These are phyloP conservation scores for Rhagonycha fulva DNA, from an alignment of 2,888 invertebrate genomes.

Conservation along the genomic window DNA sequence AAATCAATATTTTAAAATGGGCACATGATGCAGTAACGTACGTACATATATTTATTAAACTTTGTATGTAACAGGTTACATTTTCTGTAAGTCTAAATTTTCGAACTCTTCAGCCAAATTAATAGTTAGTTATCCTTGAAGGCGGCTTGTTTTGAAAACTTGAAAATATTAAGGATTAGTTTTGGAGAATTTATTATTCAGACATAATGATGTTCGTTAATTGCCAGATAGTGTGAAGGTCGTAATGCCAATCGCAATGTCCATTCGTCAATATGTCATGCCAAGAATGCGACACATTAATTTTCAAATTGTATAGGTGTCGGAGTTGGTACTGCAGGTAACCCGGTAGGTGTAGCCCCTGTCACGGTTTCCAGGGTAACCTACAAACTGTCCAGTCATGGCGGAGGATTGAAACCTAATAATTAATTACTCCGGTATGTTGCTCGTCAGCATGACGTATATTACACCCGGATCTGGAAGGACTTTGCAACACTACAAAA, in stretches of 20 bases:
- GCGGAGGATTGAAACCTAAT: constrained; percentile 53
- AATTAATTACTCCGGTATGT: constrained; percentile 51
- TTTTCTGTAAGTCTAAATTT: not conserved
- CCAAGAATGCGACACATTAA: constrained; percentile 41
- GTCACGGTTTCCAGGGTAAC: constrained; percentile 50
- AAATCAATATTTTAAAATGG: too few species aligned
- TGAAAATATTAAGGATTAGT: not conserved
- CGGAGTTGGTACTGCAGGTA: constrained; percentile 45
- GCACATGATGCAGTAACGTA: too few species aligned
- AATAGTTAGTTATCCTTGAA: not conserved
- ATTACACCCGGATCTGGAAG: constrained; percentile 36
- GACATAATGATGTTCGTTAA: constrained; percentile 35
- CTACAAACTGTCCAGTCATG: constrained; percentile 47
- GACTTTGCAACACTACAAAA: constrained; percentile 14
- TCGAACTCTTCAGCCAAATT: not conserved
- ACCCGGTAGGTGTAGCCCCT: constrained; percentile 49
- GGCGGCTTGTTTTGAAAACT: not conserved
- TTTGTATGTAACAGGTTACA: too few species aligned
- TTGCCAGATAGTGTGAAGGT: constrained; percentile 34
- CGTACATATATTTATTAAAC: too few species aligned
- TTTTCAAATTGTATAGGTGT: constrained; percentile 40
- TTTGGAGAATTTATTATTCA: not conserved
- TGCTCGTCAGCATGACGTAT: constrained; percentile 43
- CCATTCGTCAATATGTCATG: constrained; percentile 37
- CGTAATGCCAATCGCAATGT: constrained; percentile 34